A percentile compares a stretch with the other conserved stretches of the same genome.
Evolutionary conservation across 2,113 vertebrate species (phyloP).

Genomic region (Carassius carassius): DNA sequence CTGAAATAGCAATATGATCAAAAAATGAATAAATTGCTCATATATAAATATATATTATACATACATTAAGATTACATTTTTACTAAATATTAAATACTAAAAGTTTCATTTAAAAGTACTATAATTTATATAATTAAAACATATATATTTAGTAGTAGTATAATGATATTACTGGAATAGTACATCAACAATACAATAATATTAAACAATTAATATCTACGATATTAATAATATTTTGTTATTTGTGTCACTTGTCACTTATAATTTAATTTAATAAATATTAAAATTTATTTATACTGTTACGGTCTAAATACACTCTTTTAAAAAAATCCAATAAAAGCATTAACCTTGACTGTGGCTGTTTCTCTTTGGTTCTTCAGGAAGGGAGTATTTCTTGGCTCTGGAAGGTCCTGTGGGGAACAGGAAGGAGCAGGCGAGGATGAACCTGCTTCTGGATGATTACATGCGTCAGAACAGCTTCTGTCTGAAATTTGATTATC

Average conservation of each 20-base stretch:
- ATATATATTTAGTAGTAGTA: not conserved
- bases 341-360: too few relatives aligned
- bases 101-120: too few relatives aligned
- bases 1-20: not conserved
- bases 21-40: not conserved
- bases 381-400: constrained; percentile 87
- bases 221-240: too few relatives aligned
- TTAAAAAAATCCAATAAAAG: too few relatives aligned
- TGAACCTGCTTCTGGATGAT: constrained; percentile 83
- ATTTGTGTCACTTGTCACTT: too few relatives aligned
- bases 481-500: constrained; percentile 89
- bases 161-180: too few relatives aligned
- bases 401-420: constrained; percentile 79
- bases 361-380: constrained; percentile 60
- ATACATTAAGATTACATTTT: not conserved
- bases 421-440: constrained; percentile 74
- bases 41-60: too few relatives aligned
- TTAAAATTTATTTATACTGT: too few relatives aligned
- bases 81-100: not conserved
- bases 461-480: constrained; percentile 78
- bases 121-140: not conserved
- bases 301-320: too few relatives aligned
- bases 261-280: too few relatives aligned
- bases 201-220: too few relatives aligned
- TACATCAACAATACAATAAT: too few relatives aligned